Base-by-base conservation (phyloP, 2,888 invertebrate species). In the Calliscelio sp. region DNA sequence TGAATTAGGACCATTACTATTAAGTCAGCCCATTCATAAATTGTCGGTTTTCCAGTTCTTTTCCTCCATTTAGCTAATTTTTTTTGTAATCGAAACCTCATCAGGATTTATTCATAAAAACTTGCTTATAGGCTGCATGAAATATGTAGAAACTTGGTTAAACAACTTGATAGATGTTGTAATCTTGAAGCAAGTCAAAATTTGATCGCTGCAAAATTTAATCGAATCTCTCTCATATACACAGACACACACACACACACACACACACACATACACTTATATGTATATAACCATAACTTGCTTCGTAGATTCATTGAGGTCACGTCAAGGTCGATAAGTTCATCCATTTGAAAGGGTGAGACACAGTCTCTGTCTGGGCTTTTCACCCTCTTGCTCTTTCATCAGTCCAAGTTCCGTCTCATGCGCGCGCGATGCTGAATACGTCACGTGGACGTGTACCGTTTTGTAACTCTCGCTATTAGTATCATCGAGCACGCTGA, bases 261-360 rank as follows among this genome's bases (percentile, higher is more conserved):
- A n/a, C n/a, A n/a, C n/a, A n/a, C n/a, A n/a, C n/a, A n/a, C 61
- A 61, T 22, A 7, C 22, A 25, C 38, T 57, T 35, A 38, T 22
- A 22, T 14, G 51, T 32, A 38, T 35, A 25, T 32, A 65, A 28
- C 38, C 41, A 35, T 44, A 51, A 63, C 28, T 44, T n/a, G 55
- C 46, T 44, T 55, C 51, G 53, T 24, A 38, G 71, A 73, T 73
- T 65, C 46, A 81, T 73, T 38, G 59, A 66, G 80, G 66, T 68
- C 73, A 51, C 57, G 59, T 74, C 68, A 74, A 81, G 66, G 74
- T 81, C 70, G 75, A 81, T 75, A 70, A 70, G 75, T 81, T 68
- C 46, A 70, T 75, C 73, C 68, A 55, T 81, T 61, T 55, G 70
- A 81, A 81, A 75, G 75, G 81, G 75, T 55, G 75, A 75, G 75